Conservation (phyloP, 2,113 vertebrate genomes). For the Lipophrys pholis region DNA sequence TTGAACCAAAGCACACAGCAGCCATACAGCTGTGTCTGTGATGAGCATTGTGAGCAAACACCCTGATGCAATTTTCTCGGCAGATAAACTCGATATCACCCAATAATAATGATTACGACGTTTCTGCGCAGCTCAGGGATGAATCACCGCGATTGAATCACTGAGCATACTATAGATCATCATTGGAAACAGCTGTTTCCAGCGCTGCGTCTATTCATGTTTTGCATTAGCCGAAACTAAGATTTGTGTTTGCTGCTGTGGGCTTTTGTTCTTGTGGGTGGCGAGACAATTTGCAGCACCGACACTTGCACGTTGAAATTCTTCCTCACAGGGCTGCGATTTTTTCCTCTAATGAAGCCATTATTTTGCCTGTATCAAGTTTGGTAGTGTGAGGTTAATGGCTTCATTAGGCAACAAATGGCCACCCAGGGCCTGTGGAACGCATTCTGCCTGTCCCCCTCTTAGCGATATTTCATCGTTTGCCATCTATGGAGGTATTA, state of each 20-base stretch:
- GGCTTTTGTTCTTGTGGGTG: slow-evolving; percentile 33
- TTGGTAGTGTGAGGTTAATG: slow-evolving; percentile 83
- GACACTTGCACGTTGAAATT: slow-evolving; percentile 53
- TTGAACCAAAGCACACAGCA: slow-evolving; percentile 23
- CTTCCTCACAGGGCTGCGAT: slow-evolving; percentile 59
- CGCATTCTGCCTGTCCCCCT: slow-evolving; percentile 47
- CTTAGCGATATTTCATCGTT: slow-evolving; percentile 78
- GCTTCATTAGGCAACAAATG: slow-evolving; percentile 82
- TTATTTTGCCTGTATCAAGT: slow-evolving; percentile 80
- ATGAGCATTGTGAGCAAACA: slow-evolving; percentile 28
- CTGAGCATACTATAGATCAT: neutral
- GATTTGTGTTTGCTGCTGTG: slow-evolving; percentile 41
- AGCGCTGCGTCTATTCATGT: slow-evolving; percentile 4
- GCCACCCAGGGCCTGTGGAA: slow-evolving; percentile 72
- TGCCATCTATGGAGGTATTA: slow-evolving; percentile 77
- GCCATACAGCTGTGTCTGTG: slow-evolving; percentile 13
- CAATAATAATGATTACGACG: slow-evolving; percentile 31
- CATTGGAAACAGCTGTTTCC: slow-evolving; percentile 31
- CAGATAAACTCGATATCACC: slow-evolving; percentile 40
- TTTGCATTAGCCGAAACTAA: slow-evolving; percentile 36
- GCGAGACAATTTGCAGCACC: slow-evolving; percentile 58
- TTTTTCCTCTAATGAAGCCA: slow-evolving; percentile 77
- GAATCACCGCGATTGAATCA: slow-evolving; percentile 9
- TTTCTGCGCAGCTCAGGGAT: slow-evolving; percentile 15
- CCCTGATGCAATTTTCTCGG: slow-evolving; percentile 22